These are phyloP conservation scores for Lithophane ornitopus DNA, from an alignment of 2,888 invertebrate genomes.

Conservation along the genomic window DNA sequence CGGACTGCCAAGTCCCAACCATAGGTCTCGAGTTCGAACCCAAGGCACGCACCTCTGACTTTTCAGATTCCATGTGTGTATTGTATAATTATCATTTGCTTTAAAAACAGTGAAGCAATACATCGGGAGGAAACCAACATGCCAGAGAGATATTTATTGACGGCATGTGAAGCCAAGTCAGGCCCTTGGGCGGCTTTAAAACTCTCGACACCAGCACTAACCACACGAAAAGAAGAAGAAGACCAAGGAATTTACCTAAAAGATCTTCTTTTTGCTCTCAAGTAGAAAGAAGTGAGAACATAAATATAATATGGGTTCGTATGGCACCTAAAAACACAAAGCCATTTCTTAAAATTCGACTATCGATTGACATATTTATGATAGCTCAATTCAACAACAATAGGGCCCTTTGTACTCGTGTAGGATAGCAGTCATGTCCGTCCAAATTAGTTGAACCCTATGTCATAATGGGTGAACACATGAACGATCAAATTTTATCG, in stretches of 20 bases:
- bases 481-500: neutral
- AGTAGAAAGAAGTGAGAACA: neutral
- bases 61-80: too few relatives aligned
- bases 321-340: neutral
- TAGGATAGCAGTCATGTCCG: neutral
- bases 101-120: too few relatives aligned
- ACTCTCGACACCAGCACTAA: too few relatives aligned
- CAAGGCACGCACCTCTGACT: too few relatives aligned
- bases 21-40: too few relatives aligned
- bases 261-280: neutral
- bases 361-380: constrained; percentile 35
- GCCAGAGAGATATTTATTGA: too few relatives aligned
- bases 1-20: too few relatives aligned
- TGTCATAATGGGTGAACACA: neutral
- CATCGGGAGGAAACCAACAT: too few relatives aligned
- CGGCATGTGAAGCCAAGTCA: too few relatives aligned
- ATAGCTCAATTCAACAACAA: constrained; percentile 36
- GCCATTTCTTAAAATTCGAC: constrained; percentile 15
- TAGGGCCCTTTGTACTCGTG: neutral
- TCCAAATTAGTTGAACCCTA: neutral
- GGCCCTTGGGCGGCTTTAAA: too few relatives aligned
- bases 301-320: neutral
- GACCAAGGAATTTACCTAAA: neutral
- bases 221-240: too few relatives aligned
- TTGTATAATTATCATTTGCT: too few relatives aligned